Conservation (phyloP, 2,888 invertebrate species). For the Catocala sponsa region DNA sequence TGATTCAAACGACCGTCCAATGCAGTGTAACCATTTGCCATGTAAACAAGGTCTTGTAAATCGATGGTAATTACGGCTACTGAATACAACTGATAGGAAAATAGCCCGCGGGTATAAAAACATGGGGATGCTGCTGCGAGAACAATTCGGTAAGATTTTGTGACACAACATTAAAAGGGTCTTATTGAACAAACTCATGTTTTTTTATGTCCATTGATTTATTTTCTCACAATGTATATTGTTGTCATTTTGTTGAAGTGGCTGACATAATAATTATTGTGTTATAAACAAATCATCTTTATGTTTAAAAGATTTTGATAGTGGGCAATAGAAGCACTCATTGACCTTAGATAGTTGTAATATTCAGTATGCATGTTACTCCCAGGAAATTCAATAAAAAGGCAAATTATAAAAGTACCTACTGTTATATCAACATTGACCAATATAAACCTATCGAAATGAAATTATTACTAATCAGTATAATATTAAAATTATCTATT, state of each 20-base stretch:
- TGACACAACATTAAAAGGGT: slow-evolving; percentile 50
- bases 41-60: slow-evolving; percentile 55
- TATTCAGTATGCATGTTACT: too few relatives aligned
- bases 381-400: too few relatives aligned
- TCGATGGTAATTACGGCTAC: slow-evolving; percentile 70
- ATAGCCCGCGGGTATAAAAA: slow-evolving; percentile 69
- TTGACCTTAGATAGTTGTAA: too few relatives aligned
- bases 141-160: slow-evolving; percentile 66
- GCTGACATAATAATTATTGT: too few relatives aligned
- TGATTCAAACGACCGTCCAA: slow-evolving; percentile 6
- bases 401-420: too few relatives aligned
- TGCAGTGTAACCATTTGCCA: slow-evolving; percentile 28
- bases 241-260: background rate
- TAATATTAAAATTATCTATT: too few relatives aligned
- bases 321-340: too few relatives aligned
- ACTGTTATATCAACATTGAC: too few relatives aligned
- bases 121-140: slow-evolving; percentile 65
- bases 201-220: background rate
- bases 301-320: too few relatives aligned
- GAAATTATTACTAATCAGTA: too few relatives aligned
- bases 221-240: background rate
- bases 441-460: too few relatives aligned
- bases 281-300: too few relatives aligned
- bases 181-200: slow-evolving; percentile 30
- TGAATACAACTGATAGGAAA: slow-evolving; percentile 66